Base-by-base conservation (phyloP, 1,140 invertebrate species). In the Babylonia areolata region DNA sequence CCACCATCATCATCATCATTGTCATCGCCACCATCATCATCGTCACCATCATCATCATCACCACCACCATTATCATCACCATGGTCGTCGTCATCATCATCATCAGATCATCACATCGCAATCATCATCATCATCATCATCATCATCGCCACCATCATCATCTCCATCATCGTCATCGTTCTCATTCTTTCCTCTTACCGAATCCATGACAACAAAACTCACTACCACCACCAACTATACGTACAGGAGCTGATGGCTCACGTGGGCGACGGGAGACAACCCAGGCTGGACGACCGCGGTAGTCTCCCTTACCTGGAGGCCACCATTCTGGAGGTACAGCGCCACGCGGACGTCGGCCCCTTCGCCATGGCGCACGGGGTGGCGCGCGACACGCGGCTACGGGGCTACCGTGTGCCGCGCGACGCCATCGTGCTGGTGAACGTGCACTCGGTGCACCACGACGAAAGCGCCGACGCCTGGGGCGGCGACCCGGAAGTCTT, bases 181-280 rank as follows among this genome's bases (percentile, higher is more conserved):
- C n/a, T n/a, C n/a, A n/a, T n/a, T n/a, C n/a, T n/a, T n/a, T n/a
- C n/a, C n/a, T n/a, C n/a, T 31, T 17, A 17, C 33, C 23, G 3
- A 20, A n/a, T 23, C 58, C 73, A 80, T 33, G 33, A 73, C n/a
- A n/a, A n/a, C n/a, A n/a, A n/a, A n/a, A n/a, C n/a, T n/a, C n/a
- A 23, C 51, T 54, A 12, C n/a, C n/a, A n/a, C n/a, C n/a, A n/a
- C n/a, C n/a, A n/a, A n/a, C n/a, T 69, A 17, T 40, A 17, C 75
- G 40, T 3, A 11, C 82, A 97, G 83, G 98, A 99, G 93, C 94
- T 99, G 31, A 97, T 98, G 89, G 69, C 87, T 81, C 81, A 89
- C 15, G 54, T 91, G 46, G 89, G 87, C 37, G 39, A 33, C 31
- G 81, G 88, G 11, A 78, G 88, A 20, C 31, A 3, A 0, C 88